Evolutionary conservation across 2,113 vertebrate genomes (phyloP).

Genomic region (Campylorhamphus procurvoides): DNA sequence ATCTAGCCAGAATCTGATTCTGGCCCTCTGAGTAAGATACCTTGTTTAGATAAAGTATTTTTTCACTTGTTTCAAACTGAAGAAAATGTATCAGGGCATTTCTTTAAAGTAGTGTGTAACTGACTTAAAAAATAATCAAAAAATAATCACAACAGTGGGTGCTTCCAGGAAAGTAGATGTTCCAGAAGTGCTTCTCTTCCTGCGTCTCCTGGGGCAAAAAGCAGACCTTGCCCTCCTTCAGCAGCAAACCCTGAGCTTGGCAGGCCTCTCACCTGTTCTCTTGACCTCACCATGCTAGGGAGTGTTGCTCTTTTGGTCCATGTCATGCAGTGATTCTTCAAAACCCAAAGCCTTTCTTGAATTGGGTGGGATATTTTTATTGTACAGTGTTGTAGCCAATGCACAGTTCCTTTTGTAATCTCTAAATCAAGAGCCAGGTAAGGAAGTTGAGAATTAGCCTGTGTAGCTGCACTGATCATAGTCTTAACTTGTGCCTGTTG

Average conservation of each 20-base stretch:
- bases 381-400: background rate
- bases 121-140: background rate
- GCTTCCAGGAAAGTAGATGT: background rate
- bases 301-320: rapidly evolving
- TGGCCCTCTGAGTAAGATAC: background rate
- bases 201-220: background rate
- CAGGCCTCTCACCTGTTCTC: background rate
- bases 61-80: background rate
- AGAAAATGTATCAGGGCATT: background rate
- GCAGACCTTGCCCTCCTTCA: background rate
- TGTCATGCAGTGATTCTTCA: background rate
- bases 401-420: background rate
- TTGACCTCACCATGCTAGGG: background rate
- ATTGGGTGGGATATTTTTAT: rapidly evolving
- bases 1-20: background rate
- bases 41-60: background rate
- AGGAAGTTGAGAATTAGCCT: background rate
- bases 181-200: background rate
- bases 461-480: background rate
- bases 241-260: background rate
- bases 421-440: background rate
- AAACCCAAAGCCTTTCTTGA: background rate
- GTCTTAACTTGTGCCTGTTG: background rate
- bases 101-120: background rate
- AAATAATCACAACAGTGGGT: background rate